Percentiles rank a stretch among this genome's conserved stretches.
phyloP scores from a whole-genome alignment of 2,113 vertebrate species.

The Morphnarchus princeps region DNA sequence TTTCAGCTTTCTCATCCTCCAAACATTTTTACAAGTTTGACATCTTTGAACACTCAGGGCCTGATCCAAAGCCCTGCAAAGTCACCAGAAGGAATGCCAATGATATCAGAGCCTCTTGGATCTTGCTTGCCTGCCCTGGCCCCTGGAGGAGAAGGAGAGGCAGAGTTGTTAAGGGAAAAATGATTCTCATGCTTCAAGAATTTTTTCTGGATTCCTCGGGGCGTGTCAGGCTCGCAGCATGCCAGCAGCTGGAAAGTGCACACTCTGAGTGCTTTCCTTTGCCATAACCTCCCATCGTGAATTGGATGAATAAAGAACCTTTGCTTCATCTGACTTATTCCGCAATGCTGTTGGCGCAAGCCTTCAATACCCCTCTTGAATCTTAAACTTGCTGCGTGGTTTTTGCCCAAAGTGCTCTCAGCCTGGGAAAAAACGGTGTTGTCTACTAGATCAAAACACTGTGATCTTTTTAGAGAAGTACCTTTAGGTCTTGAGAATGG shows the following conservation, averaged over 20 bases:
- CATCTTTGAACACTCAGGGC: not conserved
- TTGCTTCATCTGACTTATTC: not conserved
- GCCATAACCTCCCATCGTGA: not conserved
- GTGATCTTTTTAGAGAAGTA: not conserved
- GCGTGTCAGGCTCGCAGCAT: not conserved
- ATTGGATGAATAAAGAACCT: not conserved
- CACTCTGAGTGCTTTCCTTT: not conserved
- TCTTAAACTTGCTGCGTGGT: not conserved
- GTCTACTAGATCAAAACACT: not conserved
- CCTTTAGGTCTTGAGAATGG: not conserved
- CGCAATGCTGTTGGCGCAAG: not conserved
- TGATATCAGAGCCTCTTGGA: not conserved
- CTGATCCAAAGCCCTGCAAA: not conserved
- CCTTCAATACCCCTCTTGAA: not conserved
- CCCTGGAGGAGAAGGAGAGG: not conserved
- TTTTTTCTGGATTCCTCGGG: constrained; percentile 41
- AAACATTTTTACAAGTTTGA: not conserved
- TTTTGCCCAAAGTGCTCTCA: not conserved
- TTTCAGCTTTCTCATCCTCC: not conserved
- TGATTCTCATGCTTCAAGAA: not conserved
- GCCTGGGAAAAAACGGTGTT: not conserved
- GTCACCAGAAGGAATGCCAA: not conserved
- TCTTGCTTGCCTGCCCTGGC: not conserved
- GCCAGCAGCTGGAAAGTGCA: not conserved
- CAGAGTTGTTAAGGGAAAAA: not conserved